These are phyloP conservation scores for Artemisiospiza belli DNA, from an alignment of 2,113 vertebrate species.

Conservation along the genomic window DNA sequence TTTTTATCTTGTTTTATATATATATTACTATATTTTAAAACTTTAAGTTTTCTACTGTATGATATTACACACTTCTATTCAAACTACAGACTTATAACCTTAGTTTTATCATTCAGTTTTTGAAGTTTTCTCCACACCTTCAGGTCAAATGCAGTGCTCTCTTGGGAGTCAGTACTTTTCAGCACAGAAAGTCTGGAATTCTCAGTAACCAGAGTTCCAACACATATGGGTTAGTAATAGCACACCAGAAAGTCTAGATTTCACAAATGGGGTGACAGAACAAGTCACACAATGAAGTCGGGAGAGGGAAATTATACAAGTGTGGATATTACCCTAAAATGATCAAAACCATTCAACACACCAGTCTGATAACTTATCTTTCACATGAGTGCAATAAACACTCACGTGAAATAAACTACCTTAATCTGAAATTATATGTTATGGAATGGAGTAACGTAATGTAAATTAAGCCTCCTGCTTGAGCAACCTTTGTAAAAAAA, in stretches of 20 bases:
- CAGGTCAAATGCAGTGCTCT: not conserved
- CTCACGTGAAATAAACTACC: not conserved
- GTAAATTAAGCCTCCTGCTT: not conserved
- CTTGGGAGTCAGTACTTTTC: not conserved
- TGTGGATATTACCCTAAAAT: not conserved
- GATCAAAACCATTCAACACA: not conserved
- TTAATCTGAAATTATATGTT: not conserved
- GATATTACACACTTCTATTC: not conserved
- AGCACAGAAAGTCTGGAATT: not conserved
- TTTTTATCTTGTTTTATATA: not conserved
- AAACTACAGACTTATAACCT: not conserved
- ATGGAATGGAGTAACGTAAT: not conserved
- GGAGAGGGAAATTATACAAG: not conserved
- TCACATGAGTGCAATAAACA: not conserved
- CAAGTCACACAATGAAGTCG: not conserved
- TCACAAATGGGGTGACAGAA: not conserved
- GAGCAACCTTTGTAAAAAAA: not conserved
- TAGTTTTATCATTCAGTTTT: not conserved
- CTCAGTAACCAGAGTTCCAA: not conserved
- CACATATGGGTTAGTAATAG: not conserved
- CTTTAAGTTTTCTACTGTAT: not conserved
- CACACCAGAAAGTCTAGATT: not conserved
- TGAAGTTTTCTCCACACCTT: not conserved
- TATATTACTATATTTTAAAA: not conserved
- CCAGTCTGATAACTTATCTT: not conserved